Conservation (phyloP, 2,888 invertebrate species). For the Nudaria mundana region DNA sequence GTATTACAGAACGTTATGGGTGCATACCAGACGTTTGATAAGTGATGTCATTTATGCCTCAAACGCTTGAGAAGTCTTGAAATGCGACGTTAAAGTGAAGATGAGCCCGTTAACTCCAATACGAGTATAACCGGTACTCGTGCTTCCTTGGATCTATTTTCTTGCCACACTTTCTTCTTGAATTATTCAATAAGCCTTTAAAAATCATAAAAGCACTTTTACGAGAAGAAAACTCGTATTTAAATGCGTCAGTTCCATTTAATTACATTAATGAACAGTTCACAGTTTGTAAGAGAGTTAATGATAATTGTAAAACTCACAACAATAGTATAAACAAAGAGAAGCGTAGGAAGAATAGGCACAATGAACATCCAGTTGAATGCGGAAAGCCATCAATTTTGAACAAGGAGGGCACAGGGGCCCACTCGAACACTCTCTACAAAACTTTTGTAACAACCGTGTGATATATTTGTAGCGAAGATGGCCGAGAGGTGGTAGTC, state of each 20-base stretch:
- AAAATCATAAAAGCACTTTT: slow-evolving; percentile 66
- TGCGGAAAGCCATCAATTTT: slow-evolving; percentile 68
- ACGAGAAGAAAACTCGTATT: too few relatives aligned
- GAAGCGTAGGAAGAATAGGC: slow-evolving; percentile 42
- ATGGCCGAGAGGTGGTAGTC: slow-evolving; percentile 43
- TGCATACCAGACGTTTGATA: too few relatives aligned
- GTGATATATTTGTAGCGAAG: slow-evolving; percentile 63
- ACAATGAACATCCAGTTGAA: slow-evolving; percentile 50
- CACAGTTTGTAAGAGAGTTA: slow-evolving; percentile 38
- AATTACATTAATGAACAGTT: slow-evolving; percentile 36
- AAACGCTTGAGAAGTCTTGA: too few relatives aligned
- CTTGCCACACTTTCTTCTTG: slow-evolving; percentile 58
- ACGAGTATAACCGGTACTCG: slow-evolving; percentile 65
- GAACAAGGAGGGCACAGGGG: slow-evolving; percentile 63
- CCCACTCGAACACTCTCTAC: slow-evolving; percentile 67
- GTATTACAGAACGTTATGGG: too few relatives aligned
- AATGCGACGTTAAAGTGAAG: slow-evolving; percentile 21
- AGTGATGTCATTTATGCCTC: too few relatives aligned
- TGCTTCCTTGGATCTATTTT: slow-evolving; percentile 72
- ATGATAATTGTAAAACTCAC: slow-evolving; percentile 48
- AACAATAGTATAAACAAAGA: slow-evolving; percentile 53
- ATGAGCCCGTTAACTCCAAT: slow-evolving; percentile 43
- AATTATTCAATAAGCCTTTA: slow-evolving; percentile 69
- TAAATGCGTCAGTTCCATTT: slow-evolving; percentile 15
- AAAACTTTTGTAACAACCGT: slow-evolving; percentile 67